Evolutionary conservation across 1,140 invertebrate species (phyloP).

Genomic region (Halictus rubicundus): DNA sequence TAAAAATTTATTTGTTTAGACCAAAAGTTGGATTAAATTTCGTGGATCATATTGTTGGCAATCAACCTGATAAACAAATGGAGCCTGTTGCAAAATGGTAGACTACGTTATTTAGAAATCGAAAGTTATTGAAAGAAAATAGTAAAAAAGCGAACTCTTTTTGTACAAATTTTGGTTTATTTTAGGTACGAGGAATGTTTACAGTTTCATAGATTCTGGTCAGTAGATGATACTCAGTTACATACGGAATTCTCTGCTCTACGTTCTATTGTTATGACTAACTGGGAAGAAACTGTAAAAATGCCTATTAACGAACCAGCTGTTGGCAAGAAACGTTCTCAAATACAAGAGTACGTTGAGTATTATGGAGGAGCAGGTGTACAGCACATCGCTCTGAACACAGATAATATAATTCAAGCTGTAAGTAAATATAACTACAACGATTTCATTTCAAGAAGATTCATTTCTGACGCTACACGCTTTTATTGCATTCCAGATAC

Average conservation of each 20-base stretch:
- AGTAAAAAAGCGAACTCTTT: not conserved
- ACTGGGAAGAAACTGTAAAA: conserved; percentile 99
- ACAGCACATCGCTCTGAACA: conserved; percentile 98
- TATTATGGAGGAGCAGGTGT: conserved; percentile 99
- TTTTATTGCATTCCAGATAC: conserved; percentile 83
- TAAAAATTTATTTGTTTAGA: conserved; percentile 77
- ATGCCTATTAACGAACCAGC: conserved; percentile 99
- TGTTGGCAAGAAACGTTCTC: conserved; percentile 96
- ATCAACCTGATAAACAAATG: conserved; percentile 97
- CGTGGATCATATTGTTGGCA: conserved; percentile 98
- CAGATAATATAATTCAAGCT: conserved; percentile 93
- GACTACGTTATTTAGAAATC: not conserved
- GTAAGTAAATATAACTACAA: conserved; percentile 81
- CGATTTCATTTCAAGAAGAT: not conserved
- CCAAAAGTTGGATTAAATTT: conserved; percentile 90
- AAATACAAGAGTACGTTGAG: conserved; percentile 99
- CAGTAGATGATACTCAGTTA: conserved; percentile 97
- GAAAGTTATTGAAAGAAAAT: not conserved
- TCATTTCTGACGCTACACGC: not conserved
- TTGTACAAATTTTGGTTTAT: conserved; percentile 39
- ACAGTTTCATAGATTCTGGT: conserved; percentile 99
- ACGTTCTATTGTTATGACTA: conserved; percentile 97
- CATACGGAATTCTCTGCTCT: conserved; percentile 98
- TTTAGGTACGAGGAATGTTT: conserved; percentile 93
- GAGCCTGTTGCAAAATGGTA: conserved; percentile 92